A percentile compares a stretch with the other conserved stretches of the same genome.
Evolutionary conservation across 2,113 vertebrate genomes (phyloP).

Genomic region (Neoarius graeffei): DNA sequence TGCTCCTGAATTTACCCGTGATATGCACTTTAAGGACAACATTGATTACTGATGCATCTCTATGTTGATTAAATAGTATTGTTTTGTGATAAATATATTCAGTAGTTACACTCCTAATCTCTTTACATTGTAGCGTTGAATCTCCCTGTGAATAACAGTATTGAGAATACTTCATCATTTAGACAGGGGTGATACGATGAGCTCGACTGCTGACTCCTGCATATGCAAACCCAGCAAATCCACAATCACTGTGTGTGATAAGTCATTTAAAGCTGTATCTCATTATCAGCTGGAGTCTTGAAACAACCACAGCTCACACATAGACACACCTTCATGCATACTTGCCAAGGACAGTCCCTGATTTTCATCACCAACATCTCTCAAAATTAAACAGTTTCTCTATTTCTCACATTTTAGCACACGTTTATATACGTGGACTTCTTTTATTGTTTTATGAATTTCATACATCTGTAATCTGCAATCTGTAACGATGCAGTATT

Average conservation of each 20-base stretch:
- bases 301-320: slow-evolving; percentile 25
- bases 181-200: slow-evolving; percentile 53
- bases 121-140: not conserved
- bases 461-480: not conserved
- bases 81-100: not conserved
- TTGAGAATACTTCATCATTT: slow-evolving; percentile 45
- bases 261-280: slow-evolving; percentile 66
- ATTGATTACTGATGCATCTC: not conserved
- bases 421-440: not conserved
- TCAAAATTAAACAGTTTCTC: not conserved
- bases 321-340: slow-evolving; percentile 34
- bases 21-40: not conserved
- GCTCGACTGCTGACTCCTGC: slow-evolving; percentile 48
- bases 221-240: slow-evolving; percentile 58
- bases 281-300: slow-evolving; percentile 58
- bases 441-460: not conserved
- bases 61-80: not conserved
- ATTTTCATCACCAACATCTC: not conserved
- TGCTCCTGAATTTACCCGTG: no score
- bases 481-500: not conserved
- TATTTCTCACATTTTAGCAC: not conserved
- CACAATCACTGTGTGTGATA: slow-evolving; percentile 66
- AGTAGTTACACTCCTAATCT: slow-evolving; percentile 14
- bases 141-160: slow-evolving; percentile 24
- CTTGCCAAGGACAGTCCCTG: not conserved